Conservation (phyloP, 1,140 invertebrate genomes). For the Aricia agestis region DNA sequence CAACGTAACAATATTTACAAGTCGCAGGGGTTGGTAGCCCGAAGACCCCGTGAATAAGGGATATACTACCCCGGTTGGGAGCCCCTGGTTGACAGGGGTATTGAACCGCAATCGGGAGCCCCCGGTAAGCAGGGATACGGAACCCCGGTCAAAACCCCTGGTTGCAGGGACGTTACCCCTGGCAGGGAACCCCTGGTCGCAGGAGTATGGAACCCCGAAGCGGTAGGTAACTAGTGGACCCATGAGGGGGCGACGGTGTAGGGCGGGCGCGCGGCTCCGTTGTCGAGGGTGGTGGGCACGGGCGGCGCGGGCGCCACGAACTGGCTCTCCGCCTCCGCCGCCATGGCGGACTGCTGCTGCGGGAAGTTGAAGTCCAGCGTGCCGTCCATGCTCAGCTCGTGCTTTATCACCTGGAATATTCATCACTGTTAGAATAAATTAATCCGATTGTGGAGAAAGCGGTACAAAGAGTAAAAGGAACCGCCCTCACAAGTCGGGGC, state of each 20-base stretch:
- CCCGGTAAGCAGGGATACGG: conserved; percentile 24
- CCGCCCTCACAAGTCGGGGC: too few relatives aligned
- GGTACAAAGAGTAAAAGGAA: too few relatives aligned
- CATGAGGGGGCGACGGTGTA: conserved; percentile 65
- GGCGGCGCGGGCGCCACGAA: conserved; percentile 63
- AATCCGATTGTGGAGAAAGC: too few relatives aligned
- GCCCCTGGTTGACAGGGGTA: not conserved
- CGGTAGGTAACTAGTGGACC: conserved; percentile 52
- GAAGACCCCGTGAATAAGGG: too few relatives aligned
- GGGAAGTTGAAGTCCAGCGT: conserved; percentile 95
- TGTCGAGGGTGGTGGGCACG: conserved; percentile 58
- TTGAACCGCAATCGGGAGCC: conserved; percentile 20
- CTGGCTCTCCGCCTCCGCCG: conserved; percentile 58
- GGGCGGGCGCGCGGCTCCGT: conserved; percentile 47
- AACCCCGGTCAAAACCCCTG: conserved; percentile 22
- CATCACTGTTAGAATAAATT: too few relatives aligned
- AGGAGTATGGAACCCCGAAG: conserved; percentile 32
- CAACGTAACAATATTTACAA: conserved; percentile 33
- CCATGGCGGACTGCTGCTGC: conserved; percentile 60
- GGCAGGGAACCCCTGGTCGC: not conserved
- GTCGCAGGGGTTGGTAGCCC: not conserved
- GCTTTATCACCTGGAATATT: conserved; percentile 85
- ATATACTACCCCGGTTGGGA: not conserved
- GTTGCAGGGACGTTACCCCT: conserved; percentile 21
- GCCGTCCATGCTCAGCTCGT: conserved; percentile 95